These are phyloP conservation scores for Laticauda laticaudata DNA, from an alignment of 2,113 vertebrate species.

Conservation along the genomic window DNA sequence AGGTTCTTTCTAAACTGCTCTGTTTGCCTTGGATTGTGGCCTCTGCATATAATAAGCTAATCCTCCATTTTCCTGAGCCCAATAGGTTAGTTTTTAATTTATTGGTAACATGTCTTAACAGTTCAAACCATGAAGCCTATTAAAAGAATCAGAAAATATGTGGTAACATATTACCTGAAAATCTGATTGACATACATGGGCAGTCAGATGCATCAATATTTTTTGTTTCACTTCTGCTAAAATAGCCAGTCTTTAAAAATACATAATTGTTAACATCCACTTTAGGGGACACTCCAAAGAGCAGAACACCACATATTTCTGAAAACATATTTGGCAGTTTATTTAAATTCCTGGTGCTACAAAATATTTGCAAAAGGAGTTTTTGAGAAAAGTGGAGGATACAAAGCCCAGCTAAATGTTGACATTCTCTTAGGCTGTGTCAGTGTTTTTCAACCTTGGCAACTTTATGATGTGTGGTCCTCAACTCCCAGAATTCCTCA, in stretches of 20 bases:
- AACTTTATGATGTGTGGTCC: neutral
- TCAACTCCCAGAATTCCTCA: neutral
- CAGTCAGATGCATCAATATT: slow-evolving; percentile 12
- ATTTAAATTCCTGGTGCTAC: slow-evolving; percentile 27
- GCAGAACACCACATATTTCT: slow-evolving; percentile 36
- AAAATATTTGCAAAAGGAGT: slow-evolving; percentile 27
- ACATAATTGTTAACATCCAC: slow-evolving; percentile 45
- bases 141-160: neutral
- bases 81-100: neutral
- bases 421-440: neutral
- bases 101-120: neutral
- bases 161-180: slow-evolving; percentile 25
- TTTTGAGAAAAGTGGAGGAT: neutral
- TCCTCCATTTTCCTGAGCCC: neutral
- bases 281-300: neutral
- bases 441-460: neutral
- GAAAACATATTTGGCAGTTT: slow-evolving; percentile 31
- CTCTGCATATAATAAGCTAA: rapidly evolving
- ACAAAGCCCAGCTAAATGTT: slow-evolving; percentile 1
- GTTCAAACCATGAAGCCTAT: neutral
- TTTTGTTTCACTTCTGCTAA: slow-evolving; percentile 38
- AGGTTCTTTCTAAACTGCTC: neutral
- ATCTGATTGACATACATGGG: slow-evolving; percentile 1
- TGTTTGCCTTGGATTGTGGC: neutral
- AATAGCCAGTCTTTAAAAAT: slow-evolving; percentile 31